phyloP scores from a whole-genome alignment of 2,113 vertebrate genomes.

The Halcyon malimbica region DNA sequence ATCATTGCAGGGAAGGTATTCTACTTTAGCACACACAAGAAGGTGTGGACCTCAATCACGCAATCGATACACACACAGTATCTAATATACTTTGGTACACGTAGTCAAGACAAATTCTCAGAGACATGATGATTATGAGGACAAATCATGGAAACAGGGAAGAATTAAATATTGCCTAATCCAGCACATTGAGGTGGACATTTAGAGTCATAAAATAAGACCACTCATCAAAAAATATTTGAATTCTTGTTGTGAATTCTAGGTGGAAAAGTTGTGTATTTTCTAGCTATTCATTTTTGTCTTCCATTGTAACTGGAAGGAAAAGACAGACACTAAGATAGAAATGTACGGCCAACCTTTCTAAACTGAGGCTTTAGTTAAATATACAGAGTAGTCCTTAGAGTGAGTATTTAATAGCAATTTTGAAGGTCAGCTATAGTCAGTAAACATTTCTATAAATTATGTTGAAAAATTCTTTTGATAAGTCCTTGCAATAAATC shows the following conservation, averaged over 20 bases:
- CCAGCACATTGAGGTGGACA: neutral
- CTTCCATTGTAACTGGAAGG: neutral
- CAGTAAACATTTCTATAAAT: constrained; percentile 59
- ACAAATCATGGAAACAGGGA: neutral
- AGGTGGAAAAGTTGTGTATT: neutral
- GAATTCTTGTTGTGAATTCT: neutral
- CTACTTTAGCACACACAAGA: neutral
- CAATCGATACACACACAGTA: neutral
- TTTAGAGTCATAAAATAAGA: neutral
- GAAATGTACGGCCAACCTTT: neutral
- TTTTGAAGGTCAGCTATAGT: constrained; percentile 57
- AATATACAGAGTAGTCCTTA: constrained; percentile 32
- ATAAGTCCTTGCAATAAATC: constrained; percentile 30
- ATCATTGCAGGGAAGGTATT: neutral
- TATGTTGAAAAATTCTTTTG: constrained; percentile 18
- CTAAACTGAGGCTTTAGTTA: constrained; percentile 19
- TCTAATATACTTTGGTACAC: neutral
- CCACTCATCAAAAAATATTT: neutral
- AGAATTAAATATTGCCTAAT: neutral
- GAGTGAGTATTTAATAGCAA: constrained; percentile 51
- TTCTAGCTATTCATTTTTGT: neutral
- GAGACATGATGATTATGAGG: neutral
- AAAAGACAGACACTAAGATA: neutral
- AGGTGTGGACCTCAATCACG: neutral
- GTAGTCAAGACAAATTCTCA: neutral